A percentile compares a stretch with the other conserved stretches of the same genome.
These are phyloP conservation scores for Cydia strobilella DNA, from an alignment of 1,140 invertebrate genomes.

Conservation along the genomic window DNA sequence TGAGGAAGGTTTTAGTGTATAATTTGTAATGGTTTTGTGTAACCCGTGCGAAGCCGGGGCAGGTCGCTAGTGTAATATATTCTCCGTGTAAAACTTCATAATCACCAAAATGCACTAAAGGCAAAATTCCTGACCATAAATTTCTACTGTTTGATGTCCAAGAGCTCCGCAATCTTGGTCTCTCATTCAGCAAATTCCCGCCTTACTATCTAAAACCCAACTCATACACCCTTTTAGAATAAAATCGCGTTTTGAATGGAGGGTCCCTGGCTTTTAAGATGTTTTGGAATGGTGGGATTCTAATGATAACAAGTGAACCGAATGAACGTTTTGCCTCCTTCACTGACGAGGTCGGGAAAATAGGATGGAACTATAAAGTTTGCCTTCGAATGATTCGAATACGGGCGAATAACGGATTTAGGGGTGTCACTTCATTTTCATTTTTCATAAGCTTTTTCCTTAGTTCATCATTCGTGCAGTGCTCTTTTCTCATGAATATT, in stretches of 20 bases:
- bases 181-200: constrained; percentile 2
- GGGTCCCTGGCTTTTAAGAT: neutral
- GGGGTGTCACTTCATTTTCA: neutral
- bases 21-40: too few species aligned
- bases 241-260: neutral
- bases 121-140: constrained; percentile 5
- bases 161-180: neutral
- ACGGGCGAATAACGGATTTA: constrained; percentile 10
- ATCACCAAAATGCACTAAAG: neutral
- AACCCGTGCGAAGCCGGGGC: too few species aligned
- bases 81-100: neutral
- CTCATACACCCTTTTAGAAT: neutral
- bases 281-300: neutral
- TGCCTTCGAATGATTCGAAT: constrained; percentile 5
- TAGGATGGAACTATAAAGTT: constrained; percentile 9
- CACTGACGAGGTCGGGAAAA: constrained; percentile 10
- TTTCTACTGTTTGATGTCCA: constrained; percentile 3
- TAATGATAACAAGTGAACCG: constrained; percentile 27
- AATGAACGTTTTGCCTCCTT: constrained; percentile 24
- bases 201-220: neutral
- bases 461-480: neutral
- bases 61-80: too few species aligned
- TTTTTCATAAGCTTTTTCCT: constrained; percentile 2
- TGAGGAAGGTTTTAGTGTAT: too few species aligned
- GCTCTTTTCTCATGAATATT: too few species aligned